Percentiles rank a stretch among this genome's conserved stretches.
Evolutionary conservation across 2,113 vertebrate genomes (phyloP).

Genomic region (Oceanodroma tethys): DNA sequence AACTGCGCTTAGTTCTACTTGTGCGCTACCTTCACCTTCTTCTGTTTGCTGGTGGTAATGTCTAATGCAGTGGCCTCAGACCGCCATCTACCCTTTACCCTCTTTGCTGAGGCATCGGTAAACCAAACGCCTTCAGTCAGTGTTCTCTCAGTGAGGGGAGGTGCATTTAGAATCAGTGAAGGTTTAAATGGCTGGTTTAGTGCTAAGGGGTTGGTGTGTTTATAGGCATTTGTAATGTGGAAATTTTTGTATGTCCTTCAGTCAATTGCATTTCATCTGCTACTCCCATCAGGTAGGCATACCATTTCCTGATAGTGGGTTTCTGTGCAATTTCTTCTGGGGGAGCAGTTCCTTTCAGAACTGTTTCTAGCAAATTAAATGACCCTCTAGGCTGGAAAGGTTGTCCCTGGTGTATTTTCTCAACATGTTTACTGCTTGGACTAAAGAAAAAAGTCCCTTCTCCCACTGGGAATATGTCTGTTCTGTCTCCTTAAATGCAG

Average conservation of each 20-base stretch:
- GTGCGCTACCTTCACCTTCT: not conserved
- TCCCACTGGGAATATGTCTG: not conserved
- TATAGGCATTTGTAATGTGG: not conserved
- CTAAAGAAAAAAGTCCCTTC: not conserved
- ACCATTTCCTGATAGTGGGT: not conserved
- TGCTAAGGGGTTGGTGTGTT: no score
- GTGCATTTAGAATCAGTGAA: not conserved
- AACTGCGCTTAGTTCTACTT: not conserved
- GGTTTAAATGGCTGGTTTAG: not conserved
- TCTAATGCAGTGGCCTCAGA: not conserved
- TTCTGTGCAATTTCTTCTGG: not conserved
- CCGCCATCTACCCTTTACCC: not conserved
- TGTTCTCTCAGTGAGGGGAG: not conserved
- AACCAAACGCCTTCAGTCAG: not conserved
- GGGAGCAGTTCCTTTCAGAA: not conserved
- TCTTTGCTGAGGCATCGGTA: not conserved
- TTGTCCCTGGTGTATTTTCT: not conserved
- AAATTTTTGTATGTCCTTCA: not conserved
- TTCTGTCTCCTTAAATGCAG: not conserved
- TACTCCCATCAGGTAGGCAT: not conserved
- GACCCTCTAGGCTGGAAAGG: no score
- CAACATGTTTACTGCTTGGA: not conserved
- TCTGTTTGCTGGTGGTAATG: not conserved
- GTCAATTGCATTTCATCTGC: not conserved
- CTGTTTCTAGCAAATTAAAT: not conserved